Percentiles rank a stretch among this genome's conserved stretches.
Conservation (phyloP, 2,888 invertebrate species). For the Idaea biselata region DNA sequence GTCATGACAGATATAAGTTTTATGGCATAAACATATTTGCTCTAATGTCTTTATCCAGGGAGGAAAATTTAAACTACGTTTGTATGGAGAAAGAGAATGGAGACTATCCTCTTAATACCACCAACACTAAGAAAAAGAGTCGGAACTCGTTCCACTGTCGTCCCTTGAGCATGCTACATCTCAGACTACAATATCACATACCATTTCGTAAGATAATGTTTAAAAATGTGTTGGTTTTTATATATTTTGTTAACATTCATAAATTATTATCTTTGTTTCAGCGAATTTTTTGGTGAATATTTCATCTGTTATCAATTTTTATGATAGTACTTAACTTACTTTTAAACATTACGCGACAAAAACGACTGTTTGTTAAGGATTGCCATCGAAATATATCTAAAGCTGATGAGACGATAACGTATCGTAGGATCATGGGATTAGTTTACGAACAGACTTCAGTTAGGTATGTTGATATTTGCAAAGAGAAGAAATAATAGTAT, state of each 20-base stretch:
- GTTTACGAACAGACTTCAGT: background rate
- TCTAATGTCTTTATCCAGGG: too few relatives aligned
- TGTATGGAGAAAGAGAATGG: too few relatives aligned
- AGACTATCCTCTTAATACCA: too few relatives aligned
- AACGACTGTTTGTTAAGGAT: background rate
- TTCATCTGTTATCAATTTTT: background rate
- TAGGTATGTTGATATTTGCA: background rate
- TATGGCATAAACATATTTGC: too few relatives aligned
- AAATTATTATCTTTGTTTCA: too few relatives aligned
- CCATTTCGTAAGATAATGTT: background rate
- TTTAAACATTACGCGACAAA: slow-evolving; percentile 1
- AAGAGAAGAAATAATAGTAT: background rate
- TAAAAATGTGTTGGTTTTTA: too few relatives aligned
- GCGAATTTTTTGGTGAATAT: background rate
- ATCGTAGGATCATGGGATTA: background rate
- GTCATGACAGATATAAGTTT: too few relatives aligned
- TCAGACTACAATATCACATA: background rate
- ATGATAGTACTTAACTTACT: background rate
- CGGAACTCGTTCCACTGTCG: too few relatives aligned
- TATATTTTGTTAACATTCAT: background rate
- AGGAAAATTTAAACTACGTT: too few relatives aligned
- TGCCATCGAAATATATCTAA: slow-evolving; percentile 1
- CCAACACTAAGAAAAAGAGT: too few relatives aligned
- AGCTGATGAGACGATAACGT: background rate
- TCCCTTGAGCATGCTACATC: background rate